Percentiles rank a stretch among this genome's conserved stretches.
These are phyloP conservation scores for Dasyornis broadbenti DNA, from an alignment of 2,113 vertebrate species.

Conservation along the genomic window DNA sequence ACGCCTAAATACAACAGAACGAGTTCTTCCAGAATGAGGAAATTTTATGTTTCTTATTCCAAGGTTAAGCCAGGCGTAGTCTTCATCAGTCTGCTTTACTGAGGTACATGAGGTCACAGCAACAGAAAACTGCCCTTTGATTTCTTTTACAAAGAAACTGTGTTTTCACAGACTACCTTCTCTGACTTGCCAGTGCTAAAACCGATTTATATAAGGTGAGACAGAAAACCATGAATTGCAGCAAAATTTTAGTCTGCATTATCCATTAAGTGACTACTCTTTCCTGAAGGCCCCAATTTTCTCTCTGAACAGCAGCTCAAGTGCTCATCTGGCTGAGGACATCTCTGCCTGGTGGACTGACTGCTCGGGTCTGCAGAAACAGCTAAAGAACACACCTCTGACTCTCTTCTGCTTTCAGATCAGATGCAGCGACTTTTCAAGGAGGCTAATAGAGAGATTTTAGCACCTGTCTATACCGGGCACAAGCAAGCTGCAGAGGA, in stretches of 20 bases:
- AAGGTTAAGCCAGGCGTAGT: not conserved
- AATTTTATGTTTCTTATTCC: not conserved
- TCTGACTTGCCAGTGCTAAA: not conserved
- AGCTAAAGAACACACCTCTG: not conserved
- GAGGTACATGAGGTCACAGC: not conserved
- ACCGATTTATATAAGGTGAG: not conserved
- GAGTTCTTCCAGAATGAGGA: not conserved
- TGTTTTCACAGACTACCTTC: not conserved
- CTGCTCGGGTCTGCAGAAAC: not conserved
- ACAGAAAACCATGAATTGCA: not conserved
- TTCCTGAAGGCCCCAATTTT: not conserved
- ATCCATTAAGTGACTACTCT: not conserved
- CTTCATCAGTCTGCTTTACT: not conserved
- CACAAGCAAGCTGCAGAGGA: not conserved
- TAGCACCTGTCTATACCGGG: not conserved
- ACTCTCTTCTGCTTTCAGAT: not conserved
- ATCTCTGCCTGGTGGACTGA: not conserved
- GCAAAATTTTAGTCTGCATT: not conserved
- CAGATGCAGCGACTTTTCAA: not conserved
- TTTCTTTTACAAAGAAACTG: not conserved
- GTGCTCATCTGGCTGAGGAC: not conserved
- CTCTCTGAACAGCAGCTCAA: not conserved
- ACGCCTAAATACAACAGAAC: not conserved
- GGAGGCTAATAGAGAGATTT: not conserved
- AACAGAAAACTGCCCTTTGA: not conserved